A percentile compares a stretch with the other conserved stretches of the same genome.
Evolutionary conservation across 2,797 vertebrate species (phyloP).

Genomic region (Falco berigora): DNA sequence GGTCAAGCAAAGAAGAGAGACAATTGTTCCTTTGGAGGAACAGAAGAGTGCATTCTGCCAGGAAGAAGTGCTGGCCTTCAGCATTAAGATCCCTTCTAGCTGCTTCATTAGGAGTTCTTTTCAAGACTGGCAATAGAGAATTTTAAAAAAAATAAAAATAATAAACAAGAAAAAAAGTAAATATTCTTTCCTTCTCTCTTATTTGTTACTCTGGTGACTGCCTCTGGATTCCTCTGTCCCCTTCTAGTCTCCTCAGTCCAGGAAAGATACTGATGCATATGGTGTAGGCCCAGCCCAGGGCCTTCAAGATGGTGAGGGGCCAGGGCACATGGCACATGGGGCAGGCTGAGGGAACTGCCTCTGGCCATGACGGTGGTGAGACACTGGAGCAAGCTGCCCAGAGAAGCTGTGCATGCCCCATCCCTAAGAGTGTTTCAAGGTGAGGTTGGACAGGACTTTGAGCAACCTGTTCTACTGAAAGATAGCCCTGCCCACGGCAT

Average conservation of each 20-base stretch:
- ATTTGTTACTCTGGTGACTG: background rate
- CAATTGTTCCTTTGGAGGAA: background rate
- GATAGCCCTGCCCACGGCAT: background rate
- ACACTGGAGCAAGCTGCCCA: too few species aligned
- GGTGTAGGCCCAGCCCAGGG: background rate
- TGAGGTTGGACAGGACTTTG: background rate
- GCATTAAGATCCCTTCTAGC: background rate
- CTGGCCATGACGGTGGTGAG: too few species aligned
- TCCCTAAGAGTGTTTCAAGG: background rate
- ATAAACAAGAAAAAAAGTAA: background rate
- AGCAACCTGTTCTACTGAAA: background rate
- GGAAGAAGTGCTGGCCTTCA: background rate
- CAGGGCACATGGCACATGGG: accelerated
- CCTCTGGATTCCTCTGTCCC: background rate
- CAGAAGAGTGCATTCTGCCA: background rate
- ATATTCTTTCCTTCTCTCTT: background rate
- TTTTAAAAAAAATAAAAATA: too few species aligned
- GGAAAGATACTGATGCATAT: background rate
- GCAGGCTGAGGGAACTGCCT: background rate
- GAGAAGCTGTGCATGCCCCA: too few species aligned
- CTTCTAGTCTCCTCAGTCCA: background rate
- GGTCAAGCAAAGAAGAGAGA: background rate
- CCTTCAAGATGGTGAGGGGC: background rate
- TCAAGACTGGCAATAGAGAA: background rate
- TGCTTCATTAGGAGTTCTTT: background rate